Base-by-base conservation (phyloP, 2,113 vertebrate genomes). In the Ciconia stormi region DNA sequence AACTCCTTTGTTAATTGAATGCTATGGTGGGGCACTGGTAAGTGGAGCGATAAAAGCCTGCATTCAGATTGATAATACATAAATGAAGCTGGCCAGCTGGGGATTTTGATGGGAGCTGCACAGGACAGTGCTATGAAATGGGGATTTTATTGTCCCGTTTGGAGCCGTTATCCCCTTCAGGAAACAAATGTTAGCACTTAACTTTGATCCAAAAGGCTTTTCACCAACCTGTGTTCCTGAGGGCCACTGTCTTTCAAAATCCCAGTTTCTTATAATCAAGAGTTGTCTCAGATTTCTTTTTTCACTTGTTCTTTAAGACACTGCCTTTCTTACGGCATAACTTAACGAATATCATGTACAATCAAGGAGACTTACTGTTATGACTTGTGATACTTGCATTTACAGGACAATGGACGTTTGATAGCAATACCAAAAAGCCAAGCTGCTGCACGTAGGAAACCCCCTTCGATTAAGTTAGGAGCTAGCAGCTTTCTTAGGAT, bases 321-420 rank as follows among this genome's bases (percentile, higher is more conserved):
- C 72, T 95, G 86, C 85, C 92, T 96, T 94, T 92, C 74, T 92
- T 80, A 78, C 47, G 71, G 81, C 40, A 30, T 93, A 70, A 76
- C 42, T 47, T 67, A 94, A 74, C 4, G 13, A 82, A 32, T 90
- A n/a, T 34, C 34, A 42, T 40, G 17, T 90, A 84, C 74, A 59
- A 46, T 84, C 71, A 67, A 71, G 56, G 40, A 94, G 49, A 87
- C 19, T 67, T 77, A 55, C 46, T 67, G 61, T 76, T 86, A 32
- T 1, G 59, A 66, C 30, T 78, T 93, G 30, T 25, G 49, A 55
- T 77, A 78, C n/a, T 88, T 89, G 59, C 77, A 95, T 82, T 87
- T 95, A 70, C 52, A 78, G 82, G 76, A 84, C 77, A 84, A 47
- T 11, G 44, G 52, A 71, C 1, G 13, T 84, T 38, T 36, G 56